A percentile compares a stretch with the other conserved stretches of the same genome.
Conservation (phyloP, 2,113 vertebrate species). For the Burhinus bistriatus region DNA sequence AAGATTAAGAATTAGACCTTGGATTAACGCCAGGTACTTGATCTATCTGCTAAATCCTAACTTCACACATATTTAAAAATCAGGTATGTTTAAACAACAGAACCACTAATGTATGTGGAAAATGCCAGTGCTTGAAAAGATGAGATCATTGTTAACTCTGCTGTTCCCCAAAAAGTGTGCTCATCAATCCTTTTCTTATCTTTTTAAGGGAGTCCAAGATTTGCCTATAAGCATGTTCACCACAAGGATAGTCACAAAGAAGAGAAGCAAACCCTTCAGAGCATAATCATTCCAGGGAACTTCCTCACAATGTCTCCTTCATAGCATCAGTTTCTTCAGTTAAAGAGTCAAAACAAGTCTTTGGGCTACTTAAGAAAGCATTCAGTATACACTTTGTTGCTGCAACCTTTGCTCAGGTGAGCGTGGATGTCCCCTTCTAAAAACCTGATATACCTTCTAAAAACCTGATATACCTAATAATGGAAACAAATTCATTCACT, state of each 20-base stretch:
- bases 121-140: not conserved
- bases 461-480: not conserved
- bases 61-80: not conserved
- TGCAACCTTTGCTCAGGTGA: not conserved
- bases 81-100: not conserved
- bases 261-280: not conserved
- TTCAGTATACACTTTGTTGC: not conserved
- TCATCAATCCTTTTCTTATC: not conserved
- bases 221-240: not conserved
- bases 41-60: conserved; percentile 3
- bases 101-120: not conserved
- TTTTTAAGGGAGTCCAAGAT: not conserved
- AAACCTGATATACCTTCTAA: not conserved
- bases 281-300: not conserved
- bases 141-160: not conserved
- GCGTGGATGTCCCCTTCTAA: not conserved
- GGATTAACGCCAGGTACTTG: conserved; percentile 21
- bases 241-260: not conserved
- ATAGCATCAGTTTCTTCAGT: not conserved
- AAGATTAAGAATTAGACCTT: conserved; percentile 55
- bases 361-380: not conserved
- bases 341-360: not conserved
- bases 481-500: not conserved
- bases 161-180: not conserved
- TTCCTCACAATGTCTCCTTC: not conserved